Evolutionary conservation across 1,140 invertebrate genomes (phyloP).

Genomic region (Drosophila cardini): DNA sequence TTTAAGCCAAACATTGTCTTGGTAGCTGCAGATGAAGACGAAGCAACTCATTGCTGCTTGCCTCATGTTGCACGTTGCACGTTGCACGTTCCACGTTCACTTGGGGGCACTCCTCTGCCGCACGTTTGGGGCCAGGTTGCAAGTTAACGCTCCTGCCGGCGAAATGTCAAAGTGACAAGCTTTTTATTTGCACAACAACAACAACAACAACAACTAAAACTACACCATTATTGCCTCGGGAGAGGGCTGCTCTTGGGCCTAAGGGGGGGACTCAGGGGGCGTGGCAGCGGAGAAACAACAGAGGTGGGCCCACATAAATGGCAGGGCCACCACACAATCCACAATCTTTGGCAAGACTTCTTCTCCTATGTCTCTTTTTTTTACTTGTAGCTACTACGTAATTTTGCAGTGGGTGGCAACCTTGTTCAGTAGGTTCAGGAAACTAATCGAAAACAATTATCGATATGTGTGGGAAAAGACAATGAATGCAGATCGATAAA

Average conservation of each 20-base stretch:
- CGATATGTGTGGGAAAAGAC: conserved; percentile 47
- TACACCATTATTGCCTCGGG: neutral
- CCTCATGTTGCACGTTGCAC: neutral
- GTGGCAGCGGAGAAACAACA: neutral
- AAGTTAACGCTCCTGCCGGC: conserved; percentile 53
- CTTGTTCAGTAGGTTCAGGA: conserved; percentile 33
- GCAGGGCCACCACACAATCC: conserved; percentile 24
- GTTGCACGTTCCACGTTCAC: conserved; percentile 1
- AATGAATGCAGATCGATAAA: conserved; percentile 27
- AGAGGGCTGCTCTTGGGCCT: neutral
- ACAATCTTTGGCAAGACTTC: neutral
- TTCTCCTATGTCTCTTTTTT: no score
- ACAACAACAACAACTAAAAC: no score
- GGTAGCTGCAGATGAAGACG: conserved; percentile 24
- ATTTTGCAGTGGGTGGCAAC: conserved; percentile 41
- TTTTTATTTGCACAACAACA: conserved; percentile 52
- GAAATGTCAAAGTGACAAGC: conserved; percentile 60
- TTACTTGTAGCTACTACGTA: conserved; percentile 27
- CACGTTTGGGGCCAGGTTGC: conserved; percentile 38
- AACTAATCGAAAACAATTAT: conserved; percentile 46
- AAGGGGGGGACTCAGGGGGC: no score
- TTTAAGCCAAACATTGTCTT: conserved; percentile 15
- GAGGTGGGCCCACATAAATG: conserved; percentile 33
- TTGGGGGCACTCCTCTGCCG: conserved; percentile 39
- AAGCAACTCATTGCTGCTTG: conserved; percentile 6